These are phyloP conservation scores for Lethocerus indicus DNA, from an alignment of 1,140 invertebrate genomes.

Conservation along the genomic window DNA sequence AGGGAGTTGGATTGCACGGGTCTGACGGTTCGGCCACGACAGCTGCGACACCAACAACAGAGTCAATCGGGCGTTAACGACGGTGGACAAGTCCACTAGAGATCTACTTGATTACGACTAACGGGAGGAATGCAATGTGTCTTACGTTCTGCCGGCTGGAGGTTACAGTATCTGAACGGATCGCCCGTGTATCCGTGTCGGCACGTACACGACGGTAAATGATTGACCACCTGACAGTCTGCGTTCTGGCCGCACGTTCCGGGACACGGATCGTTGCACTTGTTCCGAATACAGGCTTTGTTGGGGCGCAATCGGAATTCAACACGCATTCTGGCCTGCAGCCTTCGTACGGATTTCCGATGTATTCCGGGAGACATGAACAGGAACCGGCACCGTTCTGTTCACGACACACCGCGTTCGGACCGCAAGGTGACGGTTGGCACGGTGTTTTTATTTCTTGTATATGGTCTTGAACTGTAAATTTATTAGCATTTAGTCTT, in stretches of 20 bases:
- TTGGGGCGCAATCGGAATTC: constrained; percentile 47
- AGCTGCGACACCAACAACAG: constrained; percentile 16
- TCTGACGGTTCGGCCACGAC: constrained; percentile 22
- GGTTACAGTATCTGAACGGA: constrained; percentile 42
- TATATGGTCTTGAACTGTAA: too few relatives aligned
- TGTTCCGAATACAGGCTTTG: constrained; percentile 44
- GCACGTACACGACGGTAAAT: constrained; percentile 37
- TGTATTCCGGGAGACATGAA: constrained; percentile 29
- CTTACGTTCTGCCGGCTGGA: constrained; percentile 22
- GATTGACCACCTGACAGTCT: constrained; percentile 35
- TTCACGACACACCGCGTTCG: constrained; percentile 60
- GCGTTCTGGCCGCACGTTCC: constrained; percentile 33
- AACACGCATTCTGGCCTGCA: constrained; percentile 52
- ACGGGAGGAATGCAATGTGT: too few relatives aligned
- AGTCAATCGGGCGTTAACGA: too few relatives aligned
- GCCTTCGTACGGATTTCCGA: constrained; percentile 34
- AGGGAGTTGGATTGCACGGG: constrained; percentile 48
- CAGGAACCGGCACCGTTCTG: constrained; percentile 54
- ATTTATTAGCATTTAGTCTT: too few relatives aligned
- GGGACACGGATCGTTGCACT: constrained; percentile 46
- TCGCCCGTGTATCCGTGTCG: constrained; percentile 27
- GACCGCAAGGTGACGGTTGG: constrained; percentile 57
- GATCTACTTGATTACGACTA: too few relatives aligned
- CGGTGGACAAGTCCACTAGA: too few relatives aligned
- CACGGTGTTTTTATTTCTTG: constrained; percentile 34